These are phyloP conservation scores for Cantharis rufa DNA, from an alignment of 2,888 invertebrate species.

Conservation along the genomic window DNA sequence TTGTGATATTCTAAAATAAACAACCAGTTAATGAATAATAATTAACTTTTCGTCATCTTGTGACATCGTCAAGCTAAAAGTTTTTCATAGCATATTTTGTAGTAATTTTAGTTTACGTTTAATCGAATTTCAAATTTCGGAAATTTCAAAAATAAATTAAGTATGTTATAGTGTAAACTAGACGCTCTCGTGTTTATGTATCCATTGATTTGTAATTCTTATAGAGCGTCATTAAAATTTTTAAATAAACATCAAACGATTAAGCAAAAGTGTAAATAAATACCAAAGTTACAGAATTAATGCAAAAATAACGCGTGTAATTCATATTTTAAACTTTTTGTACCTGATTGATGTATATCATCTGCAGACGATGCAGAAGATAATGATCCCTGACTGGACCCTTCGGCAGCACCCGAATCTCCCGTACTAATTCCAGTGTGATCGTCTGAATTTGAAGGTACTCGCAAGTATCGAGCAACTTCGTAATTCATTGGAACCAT, in stretches of 20 bases:
- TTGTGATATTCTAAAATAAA: not conserved
- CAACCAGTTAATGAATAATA: not conserved
- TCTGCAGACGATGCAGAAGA: constrained; percentile 78
- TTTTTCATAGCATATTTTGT: not conserved
- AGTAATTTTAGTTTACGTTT: not conserved
- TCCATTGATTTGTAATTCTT: not conserved
- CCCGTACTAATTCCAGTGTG: constrained; percentile 58
- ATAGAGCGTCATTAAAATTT: not conserved
- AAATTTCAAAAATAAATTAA: not conserved
- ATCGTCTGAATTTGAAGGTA: constrained; percentile 56
- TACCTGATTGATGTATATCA: constrained; percentile 57
- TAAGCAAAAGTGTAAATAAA: not conserved
- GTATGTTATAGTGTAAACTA: not conserved
- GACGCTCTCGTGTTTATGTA: not conserved
- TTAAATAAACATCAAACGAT: not conserved
- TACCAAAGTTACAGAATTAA: not conserved
- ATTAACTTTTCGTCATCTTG: not conserved
- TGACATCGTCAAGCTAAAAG: not conserved
- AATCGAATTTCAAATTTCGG: not conserved
- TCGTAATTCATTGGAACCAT: constrained; percentile 58
- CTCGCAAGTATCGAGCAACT: constrained; percentile 59
- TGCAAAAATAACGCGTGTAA: not conserved
- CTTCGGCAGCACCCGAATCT: constrained; percentile 59
- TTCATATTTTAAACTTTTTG: not conserved
- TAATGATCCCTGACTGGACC: constrained; percentile 67